phyloP scores from a whole-genome alignment of 1,140 invertebrate species.

The Zophobas morio region DNA sequence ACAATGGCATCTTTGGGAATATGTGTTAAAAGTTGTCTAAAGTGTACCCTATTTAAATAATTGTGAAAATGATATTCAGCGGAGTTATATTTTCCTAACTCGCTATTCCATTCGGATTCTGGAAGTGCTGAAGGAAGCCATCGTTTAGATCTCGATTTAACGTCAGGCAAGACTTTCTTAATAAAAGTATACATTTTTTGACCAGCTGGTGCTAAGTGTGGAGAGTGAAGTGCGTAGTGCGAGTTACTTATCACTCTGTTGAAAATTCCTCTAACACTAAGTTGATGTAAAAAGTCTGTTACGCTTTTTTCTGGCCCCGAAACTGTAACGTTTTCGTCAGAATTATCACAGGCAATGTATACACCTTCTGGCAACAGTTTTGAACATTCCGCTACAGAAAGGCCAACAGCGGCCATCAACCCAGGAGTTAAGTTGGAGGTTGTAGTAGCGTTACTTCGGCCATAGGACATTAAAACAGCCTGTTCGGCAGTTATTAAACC shows the following conservation, averaged over 20 bases:
- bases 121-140: conserved; percentile 92
- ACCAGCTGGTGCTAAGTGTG: conserved; percentile 82
- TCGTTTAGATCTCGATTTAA: conserved; percentile 78
- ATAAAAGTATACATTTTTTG: conserved; percentile 80
- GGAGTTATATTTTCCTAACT: conserved; percentile 79
- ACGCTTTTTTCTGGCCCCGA: conserved; percentile 84
- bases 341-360: conserved; percentile 89
- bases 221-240: conserved; percentile 88
- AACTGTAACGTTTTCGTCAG: conserved; percentile 85
- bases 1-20: conserved; percentile 86
- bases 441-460: conserved; percentile 84
- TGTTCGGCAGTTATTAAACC: conserved; percentile 86
- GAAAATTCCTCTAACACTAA: conserved; percentile 83
- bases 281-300: conserved; percentile 75
- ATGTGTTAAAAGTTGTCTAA: conserved; percentile 83
- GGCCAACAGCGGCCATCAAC: conserved; percentile 87
- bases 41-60: conserved; percentile 85
- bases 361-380: conserved; percentile 76
- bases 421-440: conserved; percentile 82
- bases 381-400: conserved; percentile 67
- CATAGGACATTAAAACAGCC: conserved; percentile 86
- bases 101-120: conserved; percentile 79
- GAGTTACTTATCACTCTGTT: conserved; percentile 84
- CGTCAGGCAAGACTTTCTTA: conserved; percentile 77
- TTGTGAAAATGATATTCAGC: conserved; percentile 95